Base-by-base conservation (phyloP, 2,888 invertebrate genomes). In the Ommatoiulus sabulosus region DNA sequence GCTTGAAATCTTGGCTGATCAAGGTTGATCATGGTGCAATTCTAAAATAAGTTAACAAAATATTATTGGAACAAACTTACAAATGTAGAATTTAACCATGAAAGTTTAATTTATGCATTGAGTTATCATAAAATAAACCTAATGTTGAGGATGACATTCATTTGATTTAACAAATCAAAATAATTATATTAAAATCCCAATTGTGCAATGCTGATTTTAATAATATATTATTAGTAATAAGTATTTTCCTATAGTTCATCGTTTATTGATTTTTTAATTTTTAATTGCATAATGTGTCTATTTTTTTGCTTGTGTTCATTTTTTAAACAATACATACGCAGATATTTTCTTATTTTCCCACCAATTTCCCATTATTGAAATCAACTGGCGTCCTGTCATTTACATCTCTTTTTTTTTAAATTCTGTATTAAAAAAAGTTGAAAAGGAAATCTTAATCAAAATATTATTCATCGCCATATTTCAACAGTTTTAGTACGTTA, bases 121-220 rank as follows among this genome's bases (percentile, higher is more conserved):
- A n/a, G n/a, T n/a, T n/a, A n/a, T n/a, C n/a, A n/a, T n/a, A n/a
- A n/a, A n/a, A n/a, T n/a, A n/a, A n/a, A n/a, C n/a, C n/a, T n/a
- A n/a, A n/a, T n/a, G n/a, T n/a, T n/a, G n/a, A n/a, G n/a, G n/a
- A n/a, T n/a, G n/a, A 2, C 20, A 72, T 72, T 72, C 24, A 24
- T 72, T 72, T 72, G 5, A 72, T 72, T 72, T 7, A 1, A 72
- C 20, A 72, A 72, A 72, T 72, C 72, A 72, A 72, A 72, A 72
- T 72, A 24, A 72, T 20, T 72, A 17, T 72, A 72, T 72, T 72
- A 24, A 7, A 20, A 72, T 24, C n/a, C 2, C 20, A 72, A 24
- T 72, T 72, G 72, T 72, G 72, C 72, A 72, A 72, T 72, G 72
- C 20, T 72, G 17, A 72, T 72, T 24, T 72, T 72, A 24, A 17